Conservation (phyloP, 2,113 vertebrate species). For the Aepyceros melampus region DNA sequence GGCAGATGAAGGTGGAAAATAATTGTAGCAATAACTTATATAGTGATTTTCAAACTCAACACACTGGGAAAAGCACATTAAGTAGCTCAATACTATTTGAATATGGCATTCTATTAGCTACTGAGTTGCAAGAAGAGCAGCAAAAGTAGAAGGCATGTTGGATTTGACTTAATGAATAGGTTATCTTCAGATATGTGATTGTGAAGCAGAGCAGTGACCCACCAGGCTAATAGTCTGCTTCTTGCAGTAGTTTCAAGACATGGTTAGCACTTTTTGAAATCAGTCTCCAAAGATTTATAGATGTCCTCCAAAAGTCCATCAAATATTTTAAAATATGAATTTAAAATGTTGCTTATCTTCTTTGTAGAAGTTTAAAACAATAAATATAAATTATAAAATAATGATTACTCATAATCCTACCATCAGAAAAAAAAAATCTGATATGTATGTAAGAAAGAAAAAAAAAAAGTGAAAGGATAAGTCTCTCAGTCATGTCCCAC, state of each 20-base stretch:
- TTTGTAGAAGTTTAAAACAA: neutral
- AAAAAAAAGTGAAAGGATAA: neutral
- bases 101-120: neutral
- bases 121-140: neutral
- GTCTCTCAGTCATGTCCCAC: neutral
- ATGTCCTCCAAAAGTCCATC: neutral
- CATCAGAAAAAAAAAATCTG: neutral
- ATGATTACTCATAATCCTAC: neutral
- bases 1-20: conserved; percentile 32
- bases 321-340: neutral
- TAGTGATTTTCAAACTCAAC: conserved; percentile 9
- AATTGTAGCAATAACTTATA: conserved; percentile 44
- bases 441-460: neutral
- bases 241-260: neutral
- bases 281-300: neutral
- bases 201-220: neutral
- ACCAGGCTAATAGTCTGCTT: neutral
- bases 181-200: neutral
- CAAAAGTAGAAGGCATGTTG: neutral
- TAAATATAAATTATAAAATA: neutral
- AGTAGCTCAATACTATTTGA: neutral
- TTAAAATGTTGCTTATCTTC: neutral
- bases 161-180: neutral
- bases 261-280: neutral
- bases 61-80: neutral